Percentiles rank a stretch among this genome's conserved stretches.
Conservation (phyloP, 2,888 invertebrate species). For the Sepioteuthis lessoniana region DNA sequence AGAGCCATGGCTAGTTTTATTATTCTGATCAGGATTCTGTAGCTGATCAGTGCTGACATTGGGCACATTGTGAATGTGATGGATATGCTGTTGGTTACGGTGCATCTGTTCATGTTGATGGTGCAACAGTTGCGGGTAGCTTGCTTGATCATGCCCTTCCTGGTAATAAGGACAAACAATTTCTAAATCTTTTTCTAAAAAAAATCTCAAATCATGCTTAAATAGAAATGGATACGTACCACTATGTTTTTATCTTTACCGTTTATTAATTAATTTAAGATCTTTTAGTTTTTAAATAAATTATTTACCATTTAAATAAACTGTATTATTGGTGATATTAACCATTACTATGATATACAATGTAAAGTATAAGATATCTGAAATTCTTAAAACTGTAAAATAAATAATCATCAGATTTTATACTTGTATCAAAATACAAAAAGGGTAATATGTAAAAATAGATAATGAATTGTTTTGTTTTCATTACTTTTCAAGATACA, state of each 20-base stretch:
- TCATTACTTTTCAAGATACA: not conserved
- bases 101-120: constrained; percentile 40
- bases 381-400: not conserved
- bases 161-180: constrained; percentile 35
- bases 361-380: too few species aligned
- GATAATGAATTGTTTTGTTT: not conserved
- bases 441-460: not conserved
- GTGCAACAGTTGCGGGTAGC: not conserved
- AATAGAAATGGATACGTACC: not conserved
- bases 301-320: not conserved
- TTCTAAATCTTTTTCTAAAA: not conserved
- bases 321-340: not conserved
- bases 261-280: not conserved
- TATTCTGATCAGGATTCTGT: not conserved
- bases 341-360: not conserved
- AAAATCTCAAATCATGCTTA: not conserved
- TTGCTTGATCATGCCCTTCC: constrained; percentile 35
- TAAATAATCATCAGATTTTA: not conserved
- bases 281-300: not conserved
- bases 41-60: not conserved
- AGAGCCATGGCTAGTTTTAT: not conserved
- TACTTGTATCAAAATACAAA: too few species aligned
- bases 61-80: not conserved
- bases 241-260: not conserved
- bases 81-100: constrained; percentile 34